Conservation (phyloP, 2,113 vertebrate species). For the Syrmaticus mikado region DNA sequence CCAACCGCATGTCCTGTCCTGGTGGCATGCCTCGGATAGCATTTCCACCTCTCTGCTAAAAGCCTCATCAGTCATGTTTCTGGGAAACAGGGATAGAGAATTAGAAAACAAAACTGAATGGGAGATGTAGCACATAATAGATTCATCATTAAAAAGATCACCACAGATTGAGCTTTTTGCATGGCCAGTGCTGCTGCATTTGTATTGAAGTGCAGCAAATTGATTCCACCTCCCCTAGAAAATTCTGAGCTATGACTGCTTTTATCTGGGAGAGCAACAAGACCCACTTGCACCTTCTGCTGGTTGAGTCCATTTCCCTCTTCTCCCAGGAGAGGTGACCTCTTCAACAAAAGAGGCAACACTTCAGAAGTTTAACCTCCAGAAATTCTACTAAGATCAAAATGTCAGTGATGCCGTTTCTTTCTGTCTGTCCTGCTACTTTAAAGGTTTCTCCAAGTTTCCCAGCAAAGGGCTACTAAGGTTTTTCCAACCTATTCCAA, state of each 20-base stretch:
- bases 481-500: background rate
- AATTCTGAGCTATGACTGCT: background rate
- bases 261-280: background rate
- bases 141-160: conserved; percentile 33
- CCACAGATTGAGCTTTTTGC: conserved; percentile 34
- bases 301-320: background rate
- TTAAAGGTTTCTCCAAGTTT: background rate
- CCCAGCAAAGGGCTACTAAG: background rate
- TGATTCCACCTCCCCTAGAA: background rate
- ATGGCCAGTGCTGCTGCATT: background rate
- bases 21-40: background rate
- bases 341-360: background rate
- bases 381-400: background rate
- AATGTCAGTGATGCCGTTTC: accelerated
- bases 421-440: background rate
- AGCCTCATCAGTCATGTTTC: conserved; percentile 8
- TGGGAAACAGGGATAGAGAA: conserved; percentile 19
- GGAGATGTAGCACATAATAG: background rate
- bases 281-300: background rate
- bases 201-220: background rate
- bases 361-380: background rate
- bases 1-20: background rate
- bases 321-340: background rate
- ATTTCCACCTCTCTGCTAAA: conserved; percentile 3
- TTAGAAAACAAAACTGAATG: conserved; percentile 59